Percentiles rank a stretch among this genome's conserved stretches.
phyloP scores from a whole-genome alignment of 2,113 vertebrate genomes.

The Tachysurus vachellii region DNA sequence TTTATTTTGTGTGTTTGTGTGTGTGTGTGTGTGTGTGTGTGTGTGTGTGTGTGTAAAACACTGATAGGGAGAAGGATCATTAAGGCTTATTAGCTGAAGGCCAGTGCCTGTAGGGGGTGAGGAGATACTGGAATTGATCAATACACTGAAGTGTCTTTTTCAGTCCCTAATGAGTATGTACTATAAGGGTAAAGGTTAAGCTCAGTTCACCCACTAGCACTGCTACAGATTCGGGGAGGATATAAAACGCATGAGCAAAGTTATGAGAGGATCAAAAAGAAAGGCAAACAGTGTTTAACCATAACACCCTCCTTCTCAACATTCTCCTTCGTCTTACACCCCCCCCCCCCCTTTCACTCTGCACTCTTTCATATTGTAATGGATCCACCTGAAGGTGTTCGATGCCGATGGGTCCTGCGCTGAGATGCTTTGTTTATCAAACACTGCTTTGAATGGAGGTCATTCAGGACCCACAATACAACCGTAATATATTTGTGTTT shows the following conservation, averaged over 20 bases:
- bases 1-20: not conserved
- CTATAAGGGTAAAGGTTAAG: constrained; percentile 23
- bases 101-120: constrained; percentile 17
- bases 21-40: constrained; percentile 21
- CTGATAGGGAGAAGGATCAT: not conserved
- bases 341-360: constrained; percentile 12
- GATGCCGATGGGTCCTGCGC: not conserved
- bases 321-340: not conserved
- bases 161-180: constrained; percentile 14
- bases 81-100: constrained; percentile 40
- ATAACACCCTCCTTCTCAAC: not conserved
- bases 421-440: constrained; percentile 21
- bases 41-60: not conserved
- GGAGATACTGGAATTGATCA: not conserved
- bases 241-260: constrained; percentile 51
- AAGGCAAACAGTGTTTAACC: constrained; percentile 39
- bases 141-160: constrained; percentile 13
- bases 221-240: not conserved
- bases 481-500: constrained; percentile 41
- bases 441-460: constrained; percentile 18
- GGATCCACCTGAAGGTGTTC: constrained; percentile 18
- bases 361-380: constrained; percentile 34
- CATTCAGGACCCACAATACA: constrained; percentile 24
- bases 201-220: not conserved
- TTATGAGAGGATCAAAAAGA: constrained; percentile 36